phyloP scores from a whole-genome alignment of 2,797 vertebrate genomes.

The Sandelia bainsii region DNA sequence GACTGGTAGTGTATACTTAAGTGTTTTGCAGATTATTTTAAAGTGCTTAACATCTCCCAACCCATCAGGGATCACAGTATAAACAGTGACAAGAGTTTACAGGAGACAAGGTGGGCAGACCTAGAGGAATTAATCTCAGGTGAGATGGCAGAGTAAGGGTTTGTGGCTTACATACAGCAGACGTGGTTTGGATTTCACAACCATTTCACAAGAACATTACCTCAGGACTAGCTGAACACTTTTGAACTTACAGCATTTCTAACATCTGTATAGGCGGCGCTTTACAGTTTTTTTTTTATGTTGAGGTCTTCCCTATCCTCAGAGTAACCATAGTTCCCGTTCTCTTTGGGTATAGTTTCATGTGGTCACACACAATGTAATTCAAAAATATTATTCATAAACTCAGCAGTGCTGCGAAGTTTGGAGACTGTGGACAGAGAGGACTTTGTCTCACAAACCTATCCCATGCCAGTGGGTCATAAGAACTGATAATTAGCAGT shows the following conservation, averaged over 20 bases:
- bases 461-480: background rate
- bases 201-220: background rate
- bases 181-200: background rate
- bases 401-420: background rate
- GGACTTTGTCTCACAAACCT: background rate
- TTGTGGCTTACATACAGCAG: too few relatives aligned
- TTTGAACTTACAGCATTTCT: background rate
- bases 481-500: background rate
- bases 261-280: background rate
- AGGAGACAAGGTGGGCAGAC: background rate
- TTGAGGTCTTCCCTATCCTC: background rate
- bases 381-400: background rate
- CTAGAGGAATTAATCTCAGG: background rate
- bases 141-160: background rate
- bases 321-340: background rate
- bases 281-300: background rate
- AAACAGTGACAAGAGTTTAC: background rate
- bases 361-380: background rate
- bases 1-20: too few relatives aligned
- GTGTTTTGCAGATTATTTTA: background rate
- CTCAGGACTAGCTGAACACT: background rate
- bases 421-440: background rate
- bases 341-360: background rate
- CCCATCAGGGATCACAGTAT: background rate
- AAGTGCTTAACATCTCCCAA: background rate